Base-by-base conservation (phyloP, 2,113 vertebrate genomes). In the Bettongia penicillata region DNA sequence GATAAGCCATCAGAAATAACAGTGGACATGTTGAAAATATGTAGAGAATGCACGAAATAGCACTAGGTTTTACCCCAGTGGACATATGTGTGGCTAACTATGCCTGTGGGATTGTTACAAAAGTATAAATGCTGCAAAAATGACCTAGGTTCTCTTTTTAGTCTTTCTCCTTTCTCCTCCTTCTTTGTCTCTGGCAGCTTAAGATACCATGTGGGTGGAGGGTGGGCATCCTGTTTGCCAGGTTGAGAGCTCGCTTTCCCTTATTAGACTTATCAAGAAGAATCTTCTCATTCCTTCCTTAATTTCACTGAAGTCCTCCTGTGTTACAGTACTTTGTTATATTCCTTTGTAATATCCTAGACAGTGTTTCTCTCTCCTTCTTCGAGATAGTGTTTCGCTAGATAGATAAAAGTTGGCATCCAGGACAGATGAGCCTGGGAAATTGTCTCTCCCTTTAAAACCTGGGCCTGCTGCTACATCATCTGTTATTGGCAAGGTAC, bases 151-250 rank as follows among this genome's bases (percentile, higher is more conserved):
- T 89, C 23, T 23, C 23, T 90, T 90, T 91, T 26, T 14, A 90
- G 43, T 14, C 1, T 3, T 43, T 95, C 89, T 22, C 6, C 0
- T 89, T 91, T 94, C 3, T 25, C 89, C 37, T 5, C 91, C 9
- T 94, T 50, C 37, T 37, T 6, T 52, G 23, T 89, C n/a, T 90
- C 91, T 90, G 51, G 89, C 68, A 37, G 10, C 93, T 93, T 96
- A 91, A 51, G 43, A 22, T 77, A 68, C n/a, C 50, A 1, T 51
- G 24, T 91, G 37, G 92, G 68, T 12, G 90, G 24, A 51, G 61
- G 28, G 52, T 52, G 52, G 52, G 52, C 52, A 52, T 22, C 52
- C n/a, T 12, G 91, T 89, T 57, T 22, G 61, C n/a, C 96, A 91
- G 28, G 61, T 53, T n/a, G 31, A 91, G 94, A 90, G 9, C 3